Evolutionary conservation across 2,888 invertebrate species (phyloP), one percentile per base, ranked within the genome.

Genomic region (Acholoe squamosa): DNA sequence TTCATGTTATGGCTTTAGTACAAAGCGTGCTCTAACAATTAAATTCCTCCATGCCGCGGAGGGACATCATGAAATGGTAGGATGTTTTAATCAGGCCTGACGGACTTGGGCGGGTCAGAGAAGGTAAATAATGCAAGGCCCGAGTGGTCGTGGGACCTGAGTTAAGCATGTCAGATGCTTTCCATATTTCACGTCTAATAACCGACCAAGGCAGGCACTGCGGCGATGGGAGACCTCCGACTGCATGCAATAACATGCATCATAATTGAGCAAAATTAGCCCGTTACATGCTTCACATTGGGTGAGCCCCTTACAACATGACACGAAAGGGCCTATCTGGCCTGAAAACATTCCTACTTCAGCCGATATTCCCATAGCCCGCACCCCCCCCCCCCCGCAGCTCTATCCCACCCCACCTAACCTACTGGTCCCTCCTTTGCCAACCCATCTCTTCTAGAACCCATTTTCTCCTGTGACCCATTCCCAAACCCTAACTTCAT

Each of bases 171-270:
- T 80, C 80, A 80, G 80, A 80, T 80, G 54, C 54, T 86, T 86
- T 86, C 54, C 86, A 52, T 86, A 86, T 86, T 86, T 86, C 86
- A 56, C 52, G 56, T 86, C 56, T 56, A 52, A 52, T 86, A 54
- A 86, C 52, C 80, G 80, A 10, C 28, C 71, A 71, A 71, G 28
- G 84, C 43, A 33, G 22, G 16, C 34, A 22, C 43, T 84, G 22
- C 51, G 43, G 84, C 43, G 34, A 84, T 84, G 84, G 51, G 84
- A 51, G 84, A 22, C 34, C 84, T 3, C 84, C 3, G 16, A 14
- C 31, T 86, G 86, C 86, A 86, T 86, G 86, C 86, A 56, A 86
- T 86, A 86, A 86, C 86, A 86, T 86, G 86, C 56, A 86, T 86
- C 86, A 86, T 86, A 86, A 86, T 86, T 56, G 56, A 86, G 56